A percentile compares a stretch with the other conserved stretches of the same genome.
These are phyloP conservation scores for Psococerastis gibbosa DNA, from an alignment of 2,888 invertebrate genomes.

Conservation along the genomic window DNA sequence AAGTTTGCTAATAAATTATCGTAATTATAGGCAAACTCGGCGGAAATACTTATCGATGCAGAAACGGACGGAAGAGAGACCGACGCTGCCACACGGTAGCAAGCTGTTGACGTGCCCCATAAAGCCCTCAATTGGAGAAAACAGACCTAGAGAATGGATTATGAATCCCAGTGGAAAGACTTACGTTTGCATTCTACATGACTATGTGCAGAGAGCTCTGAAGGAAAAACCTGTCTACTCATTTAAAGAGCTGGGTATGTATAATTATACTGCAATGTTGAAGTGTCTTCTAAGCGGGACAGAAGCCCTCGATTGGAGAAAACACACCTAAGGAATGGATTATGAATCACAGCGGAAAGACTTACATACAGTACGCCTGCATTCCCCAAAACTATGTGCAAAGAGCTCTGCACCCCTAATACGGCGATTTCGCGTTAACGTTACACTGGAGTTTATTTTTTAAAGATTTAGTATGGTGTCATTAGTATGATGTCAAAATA, in stretches of 20 bases:
- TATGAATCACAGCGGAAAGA: conserved; percentile 93
- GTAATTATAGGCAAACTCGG: conserved; percentile 5
- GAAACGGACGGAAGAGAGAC: conserved; percentile 38
- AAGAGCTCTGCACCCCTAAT: too few relatives aligned
- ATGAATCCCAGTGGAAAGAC: conserved; percentile 96
- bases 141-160: conserved; percentile 64
- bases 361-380: conserved; percentile 83
- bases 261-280: too few relatives aligned
- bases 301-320: too few relatives aligned
- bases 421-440: too few relatives aligned
- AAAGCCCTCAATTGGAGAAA: conserved; percentile 17
- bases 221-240: conserved; percentile 86
- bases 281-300: too few relatives aligned
- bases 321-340: conserved; percentile 87
- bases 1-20: too few relatives aligned
- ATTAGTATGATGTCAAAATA: too few relatives aligned
- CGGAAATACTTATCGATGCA: background rate
- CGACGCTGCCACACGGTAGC: conserved; percentile 74
- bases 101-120: conserved; percentile 81
- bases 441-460: conserved; percentile 87
- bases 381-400: conserved; percentile 96
- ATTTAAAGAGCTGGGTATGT: conserved; percentile 66
- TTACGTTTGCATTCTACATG: conserved; percentile 89
- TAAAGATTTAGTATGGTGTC: conserved; percentile 57
- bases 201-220: conserved; percentile 88